Evolutionary conservation across 2,888 invertebrate species (phyloP), one percentile per base, ranked within the genome.

Genomic region (Cheilosia vernalis): DNA sequence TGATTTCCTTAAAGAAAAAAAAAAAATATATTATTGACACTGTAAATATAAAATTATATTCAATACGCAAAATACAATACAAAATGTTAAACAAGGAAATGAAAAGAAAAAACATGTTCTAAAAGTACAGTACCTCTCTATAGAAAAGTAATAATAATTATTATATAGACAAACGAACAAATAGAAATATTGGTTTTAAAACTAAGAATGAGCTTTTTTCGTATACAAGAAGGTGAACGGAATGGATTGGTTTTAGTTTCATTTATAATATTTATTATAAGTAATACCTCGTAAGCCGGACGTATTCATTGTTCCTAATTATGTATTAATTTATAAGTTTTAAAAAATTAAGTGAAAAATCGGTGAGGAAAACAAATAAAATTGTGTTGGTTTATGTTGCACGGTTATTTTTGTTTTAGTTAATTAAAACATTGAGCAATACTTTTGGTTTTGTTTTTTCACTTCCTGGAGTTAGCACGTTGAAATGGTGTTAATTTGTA

Each of bases 251-350:
- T 13, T 33, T 33, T n/a, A n/a, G n/a, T n/a, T n/a, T n/a, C n/a
- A n/a, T n/a, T n/a, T 17, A 30, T 30, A 40, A 44, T 74, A 64
- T 70, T 84, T 70, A 84, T 80, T 69, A 58, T 60, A 69, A 37
- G 69, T 61, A 66, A 74, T 80, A 84, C 70, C 84, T 84, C 84
- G 70, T 80, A 80, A 70, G 66, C 80, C 80, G 69, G 74, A 84
- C 84, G 84, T 84, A 84, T 84, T 80, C 80, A 84, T 80, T 84
- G 84, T 84, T 84, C 84, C 84, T 84, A 84, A 70, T 70, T 80
- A 55, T 61, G 44, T 64, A 64, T 55, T 82, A 47, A 30, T 53
- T 78, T 82, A 9, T 64, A 53, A 40, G 55, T 56, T 70, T 49
- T 9, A 27, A 44, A 17, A 15, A 51, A 13, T 51, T 24, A 10